phyloP scores from a whole-genome alignment of 2,888 invertebrate genomes.

The Trypoxylon attenuatum region DNA sequence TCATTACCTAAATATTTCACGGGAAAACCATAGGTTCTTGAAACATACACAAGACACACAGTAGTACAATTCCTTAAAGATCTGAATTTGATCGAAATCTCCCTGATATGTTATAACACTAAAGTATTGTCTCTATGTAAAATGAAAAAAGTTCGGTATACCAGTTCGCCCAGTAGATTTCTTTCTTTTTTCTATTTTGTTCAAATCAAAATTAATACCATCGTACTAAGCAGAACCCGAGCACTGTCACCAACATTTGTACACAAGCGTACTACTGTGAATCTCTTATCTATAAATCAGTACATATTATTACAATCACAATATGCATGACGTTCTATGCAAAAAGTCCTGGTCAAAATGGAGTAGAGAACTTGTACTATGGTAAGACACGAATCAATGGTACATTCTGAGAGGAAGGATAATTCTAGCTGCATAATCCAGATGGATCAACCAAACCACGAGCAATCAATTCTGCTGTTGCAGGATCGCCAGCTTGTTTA shows the following conservation, averaged over 20 bases:
- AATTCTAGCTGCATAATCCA: slow-evolving; percentile 72
- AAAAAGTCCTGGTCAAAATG: slow-evolving; percentile 51
- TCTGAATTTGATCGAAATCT: slow-evolving; percentile 3
- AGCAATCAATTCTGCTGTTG: slow-evolving; percentile 70
- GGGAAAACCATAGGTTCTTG: slow-evolving; percentile 32
- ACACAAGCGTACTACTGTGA: slow-evolving; percentile 42
- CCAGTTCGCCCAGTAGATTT: too few species aligned
- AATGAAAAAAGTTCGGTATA: not conserved
- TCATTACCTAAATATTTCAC: slow-evolving; percentile 47
- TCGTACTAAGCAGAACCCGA: not conserved
- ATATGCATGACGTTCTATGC: slow-evolving; percentile 56
- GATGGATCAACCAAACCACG: slow-evolving; percentile 72
- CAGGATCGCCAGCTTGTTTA: slow-evolving; percentile 66
- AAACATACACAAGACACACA: slow-evolving; percentile 37
- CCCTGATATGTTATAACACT: slow-evolving; percentile 38
- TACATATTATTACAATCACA: slow-evolving; percentile 63
- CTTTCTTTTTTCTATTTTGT: too few species aligned
- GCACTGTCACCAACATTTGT: not conserved
- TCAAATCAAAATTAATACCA: not conserved
- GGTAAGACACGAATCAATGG: slow-evolving; percentile 70
- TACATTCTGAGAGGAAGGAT: slow-evolving; percentile 55
- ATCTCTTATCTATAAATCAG: slow-evolving; percentile 45
- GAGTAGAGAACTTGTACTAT: slow-evolving; percentile 65
- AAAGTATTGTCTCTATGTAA: slow-evolving; percentile 21
- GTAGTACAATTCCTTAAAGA: slow-evolving; percentile 25